Evolutionary conservation across 64 coral and sea anemone species (phyloP).

Genomic region (Actinia equina): DNA sequence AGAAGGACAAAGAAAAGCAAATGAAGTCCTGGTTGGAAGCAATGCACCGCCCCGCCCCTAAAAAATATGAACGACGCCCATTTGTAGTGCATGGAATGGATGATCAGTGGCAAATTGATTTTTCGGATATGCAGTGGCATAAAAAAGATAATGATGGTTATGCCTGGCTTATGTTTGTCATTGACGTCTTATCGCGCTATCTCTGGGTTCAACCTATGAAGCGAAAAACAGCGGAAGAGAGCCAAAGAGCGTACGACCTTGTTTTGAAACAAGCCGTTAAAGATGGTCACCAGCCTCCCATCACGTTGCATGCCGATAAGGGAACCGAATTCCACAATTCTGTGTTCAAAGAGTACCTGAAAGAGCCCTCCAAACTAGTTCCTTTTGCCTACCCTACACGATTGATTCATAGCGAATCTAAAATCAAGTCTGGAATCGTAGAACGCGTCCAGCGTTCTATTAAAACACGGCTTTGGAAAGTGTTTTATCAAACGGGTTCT

Average conservation of each 20-base stretch:
- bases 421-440: too few relatives aligned
- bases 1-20: neutral
- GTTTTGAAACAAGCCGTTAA: neutral
- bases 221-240: neutral
- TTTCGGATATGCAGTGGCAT: conserved; percentile 14
- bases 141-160: neutral
- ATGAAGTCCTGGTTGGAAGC: neutral
- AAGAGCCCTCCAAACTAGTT: too few relatives aligned
- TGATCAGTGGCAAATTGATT: conserved; percentile 22
- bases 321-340: too few relatives aligned
- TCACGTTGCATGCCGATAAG: too few relatives aligned
- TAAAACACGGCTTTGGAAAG: too few relatives aligned
- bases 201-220: neutral
- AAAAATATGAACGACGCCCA: neutral
- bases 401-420: too few relatives aligned
- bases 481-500: too few relatives aligned
- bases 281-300: too few relatives aligned
- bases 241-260: neutral
- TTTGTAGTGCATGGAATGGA: conserved; percentile 16
- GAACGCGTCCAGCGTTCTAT: too few relatives aligned
- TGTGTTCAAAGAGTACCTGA: too few relatives aligned
- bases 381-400: too few relatives aligned
- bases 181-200: neutral
- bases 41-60: conserved; percentile 12
- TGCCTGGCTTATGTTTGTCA: conserved; percentile 4